Conservation (phyloP, 2,888 invertebrate genomes). For the Oxystoma pomonae region DNA sequence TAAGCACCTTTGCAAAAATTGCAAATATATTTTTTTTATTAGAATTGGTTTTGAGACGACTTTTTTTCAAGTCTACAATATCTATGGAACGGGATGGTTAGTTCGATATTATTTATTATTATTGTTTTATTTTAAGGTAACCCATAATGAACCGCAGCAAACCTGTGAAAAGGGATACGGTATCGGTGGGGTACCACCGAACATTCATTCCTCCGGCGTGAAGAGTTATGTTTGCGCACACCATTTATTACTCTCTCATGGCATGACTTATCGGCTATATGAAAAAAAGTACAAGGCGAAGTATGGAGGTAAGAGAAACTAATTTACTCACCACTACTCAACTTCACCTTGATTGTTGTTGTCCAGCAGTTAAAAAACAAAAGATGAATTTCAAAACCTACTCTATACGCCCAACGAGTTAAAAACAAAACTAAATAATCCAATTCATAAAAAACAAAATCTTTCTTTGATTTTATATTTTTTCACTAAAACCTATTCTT, state of each 20-base stretch:
- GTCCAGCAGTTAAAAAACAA: neutral
- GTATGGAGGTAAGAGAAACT: slow-evolving; percentile 29
- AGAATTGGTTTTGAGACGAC: too few relatives aligned
- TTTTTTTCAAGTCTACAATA: too few relatives aligned
- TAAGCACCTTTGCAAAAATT: too few relatives aligned
- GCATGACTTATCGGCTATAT: slow-evolving; percentile 59
- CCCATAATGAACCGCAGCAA: slow-evolving; percentile 51
- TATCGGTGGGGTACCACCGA: slow-evolving; percentile 35
- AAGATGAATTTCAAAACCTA: neutral
- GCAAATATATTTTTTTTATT: too few relatives aligned
- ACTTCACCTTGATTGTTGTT: neutral
- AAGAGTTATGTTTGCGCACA: slow-evolving; percentile 61
- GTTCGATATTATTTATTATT: too few relatives aligned
- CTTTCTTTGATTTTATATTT: too few relatives aligned
- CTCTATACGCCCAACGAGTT: too few relatives aligned
- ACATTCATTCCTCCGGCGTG: slow-evolving; percentile 44
- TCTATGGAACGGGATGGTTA: too few relatives aligned
- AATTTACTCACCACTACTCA: too few relatives aligned
- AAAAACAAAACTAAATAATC: too few relatives aligned
- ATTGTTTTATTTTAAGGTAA: slow-evolving; percentile 41
- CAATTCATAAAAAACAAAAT: neutral
- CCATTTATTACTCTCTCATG: slow-evolving; percentile 62
- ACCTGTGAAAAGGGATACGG: slow-evolving; percentile 32
- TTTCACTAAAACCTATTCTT: too few relatives aligned
- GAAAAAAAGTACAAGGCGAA: slow-evolving; percentile 51